Conservation (phyloP, 2,888 invertebrate species). For the Steinernema carpocapsae region DNA sequence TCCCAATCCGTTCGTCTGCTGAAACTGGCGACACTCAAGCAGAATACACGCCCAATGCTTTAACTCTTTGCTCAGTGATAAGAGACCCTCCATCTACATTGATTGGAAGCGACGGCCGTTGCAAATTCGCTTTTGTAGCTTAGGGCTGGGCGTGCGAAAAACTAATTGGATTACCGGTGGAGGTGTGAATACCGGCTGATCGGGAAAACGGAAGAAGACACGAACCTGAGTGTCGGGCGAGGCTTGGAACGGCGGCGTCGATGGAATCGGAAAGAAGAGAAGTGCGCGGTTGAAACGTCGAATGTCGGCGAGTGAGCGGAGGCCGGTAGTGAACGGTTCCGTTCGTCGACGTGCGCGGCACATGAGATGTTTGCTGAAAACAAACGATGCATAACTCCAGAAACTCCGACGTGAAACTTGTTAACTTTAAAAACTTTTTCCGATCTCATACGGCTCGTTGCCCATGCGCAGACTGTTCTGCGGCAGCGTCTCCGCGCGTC, state of each 20-base stretch:
- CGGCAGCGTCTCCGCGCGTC: no score
- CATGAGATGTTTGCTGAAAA: conserved; percentile 38
- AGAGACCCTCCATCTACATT: not conserved
- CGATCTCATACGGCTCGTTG: no score
- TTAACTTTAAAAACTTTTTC: no score
- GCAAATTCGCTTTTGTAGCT: not conserved
- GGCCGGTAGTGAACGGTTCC: conserved; percentile 25
- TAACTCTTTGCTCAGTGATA: not conserved
- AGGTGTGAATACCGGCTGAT: not conserved
- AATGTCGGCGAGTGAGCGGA: conserved; percentile 46
- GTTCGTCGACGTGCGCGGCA: conserved; percentile 19
- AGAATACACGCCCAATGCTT: not conserved
- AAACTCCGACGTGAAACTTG: not conserved
- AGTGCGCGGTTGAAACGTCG: conserved; percentile 47
- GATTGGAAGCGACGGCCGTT: not conserved
- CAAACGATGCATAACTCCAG: conserved; percentile 14
- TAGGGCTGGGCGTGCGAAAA: not conserved
- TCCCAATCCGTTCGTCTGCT: not conserved
- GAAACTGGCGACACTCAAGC: not conserved
- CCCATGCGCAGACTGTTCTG: no score
- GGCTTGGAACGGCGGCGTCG: conserved; percentile 11
- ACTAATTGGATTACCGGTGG: not conserved
- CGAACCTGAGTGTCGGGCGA: conserved; percentile 20
- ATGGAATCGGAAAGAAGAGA: conserved; percentile 23
- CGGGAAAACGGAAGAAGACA: not conserved